Base-by-base conservation (phyloP, 1,140 invertebrate genomes). In the Apocrypta bakeri region DNA sequence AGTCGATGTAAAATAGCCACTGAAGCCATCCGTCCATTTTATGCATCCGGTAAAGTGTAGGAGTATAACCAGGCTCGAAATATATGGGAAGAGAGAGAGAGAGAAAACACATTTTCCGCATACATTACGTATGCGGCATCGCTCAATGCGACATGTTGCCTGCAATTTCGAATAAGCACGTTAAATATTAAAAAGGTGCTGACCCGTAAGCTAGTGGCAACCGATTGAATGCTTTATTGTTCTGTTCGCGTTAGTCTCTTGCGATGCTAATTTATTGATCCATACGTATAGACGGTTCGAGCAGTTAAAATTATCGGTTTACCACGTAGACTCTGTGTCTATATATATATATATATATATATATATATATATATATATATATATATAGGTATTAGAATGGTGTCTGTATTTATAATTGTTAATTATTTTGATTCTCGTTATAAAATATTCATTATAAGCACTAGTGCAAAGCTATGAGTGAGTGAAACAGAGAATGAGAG, bases 121-220 rank as follows among this genome's bases (percentile, higher is more conserved):
- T 25, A 29, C 73, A 68, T 82, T 82, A 82, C 64, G 79, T 82
- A 82, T 76, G 66, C 80, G 37, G 64, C 63, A 76, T 75, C 25
- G 73, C 33, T n/a, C n/a, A n/a, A n/a, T 56, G 61, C 79, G 40
- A 75, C 72, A 56, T 66, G 79, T 80, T 61, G 79, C 37, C 37
- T 68, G 37, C 72, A 81, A 81, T 81, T 80, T 73, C 40, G 64
- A 83, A 83, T 83, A 56, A 11, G 75, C 56, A 37, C 56, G 42
- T 83, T 85, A 85, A 83, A 83, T 83, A 80, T 78, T 83, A 80
- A 83, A 79, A 83, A 64, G 42, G 68, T n/a, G 12, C 17, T 37
- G 33, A 37, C 33, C 33, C 33, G 33, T 37, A 37, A 9, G 3
- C 33, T 37, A 37, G 48, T 17, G 2, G 33, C 48, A 6, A 21